phyloP scores from a whole-genome alignment of 2,888 invertebrate species.

The Plagiodera versicolora region DNA sequence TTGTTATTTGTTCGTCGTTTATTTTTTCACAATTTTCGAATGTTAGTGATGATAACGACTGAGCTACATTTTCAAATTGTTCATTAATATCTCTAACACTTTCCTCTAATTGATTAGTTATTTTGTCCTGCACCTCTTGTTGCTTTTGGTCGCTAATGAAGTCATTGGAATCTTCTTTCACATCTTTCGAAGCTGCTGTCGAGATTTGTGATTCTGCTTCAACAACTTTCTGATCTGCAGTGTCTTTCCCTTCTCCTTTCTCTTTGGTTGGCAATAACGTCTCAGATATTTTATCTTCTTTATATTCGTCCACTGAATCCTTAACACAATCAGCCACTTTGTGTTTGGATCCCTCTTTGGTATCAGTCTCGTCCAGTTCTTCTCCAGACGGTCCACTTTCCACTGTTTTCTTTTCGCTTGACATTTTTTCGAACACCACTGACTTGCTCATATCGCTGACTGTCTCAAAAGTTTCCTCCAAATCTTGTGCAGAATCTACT shows the following conservation, averaged over 20 bases:
- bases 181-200: neutral
- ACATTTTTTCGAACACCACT: constrained; percentile 7
- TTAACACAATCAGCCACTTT: no score
- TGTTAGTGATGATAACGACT: constrained; percentile 27
- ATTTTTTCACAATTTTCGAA: constrained; percentile 30
- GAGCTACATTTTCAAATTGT: constrained; percentile 29
- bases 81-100: constrained; percentile 22
- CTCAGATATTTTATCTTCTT: no score
- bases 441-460: constrained; percentile 16
- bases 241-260: no score
- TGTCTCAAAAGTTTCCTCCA: constrained; percentile 17
- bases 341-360: neutral
- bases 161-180: neutral
- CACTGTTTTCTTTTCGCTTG: neutral
- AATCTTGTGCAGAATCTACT: constrained; percentile 17
- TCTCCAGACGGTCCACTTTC: neutral
- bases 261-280: no score
- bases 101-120: constrained; percentile 34
- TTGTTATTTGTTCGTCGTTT: constrained; percentile 12
- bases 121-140: constrained; percentile 25
- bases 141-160: neutral
- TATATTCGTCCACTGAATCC: no score
- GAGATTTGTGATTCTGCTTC: no score
- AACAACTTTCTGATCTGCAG: no score
- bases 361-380: neutral